Evolutionary conservation across 2,113 vertebrate species (phyloP).

Genomic region (Corythaixoides concolor): DNA sequence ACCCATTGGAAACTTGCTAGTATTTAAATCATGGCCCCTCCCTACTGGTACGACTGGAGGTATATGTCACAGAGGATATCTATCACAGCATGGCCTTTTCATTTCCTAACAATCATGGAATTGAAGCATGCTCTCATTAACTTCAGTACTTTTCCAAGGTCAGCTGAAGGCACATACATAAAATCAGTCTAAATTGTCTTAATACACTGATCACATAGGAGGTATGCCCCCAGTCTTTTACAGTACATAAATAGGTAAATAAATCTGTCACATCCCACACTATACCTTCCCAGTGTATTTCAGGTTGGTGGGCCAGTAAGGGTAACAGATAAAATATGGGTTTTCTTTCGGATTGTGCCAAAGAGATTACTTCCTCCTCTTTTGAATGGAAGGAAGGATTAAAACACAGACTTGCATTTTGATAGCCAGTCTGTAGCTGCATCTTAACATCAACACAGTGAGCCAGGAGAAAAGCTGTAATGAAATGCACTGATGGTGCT

Average conservation of each 20-base stretch:
- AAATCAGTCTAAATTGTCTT: conserved; percentile 17
- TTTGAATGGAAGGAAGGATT: conserved; percentile 12
- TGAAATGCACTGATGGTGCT: conserved; percentile 48
- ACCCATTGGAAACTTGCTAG: neutral
- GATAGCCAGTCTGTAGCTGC: conserved; percentile 28
- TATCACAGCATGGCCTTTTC: conserved; percentile 47
- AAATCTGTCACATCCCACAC: neutral
- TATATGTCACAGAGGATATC: conserved; percentile 3
- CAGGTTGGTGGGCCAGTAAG: neutral
- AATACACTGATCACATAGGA: neutral
- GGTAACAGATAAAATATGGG: neutral
- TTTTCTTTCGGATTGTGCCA: neutral
- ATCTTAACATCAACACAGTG: conserved; percentile 32
- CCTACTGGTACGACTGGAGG: conserved; percentile 40
- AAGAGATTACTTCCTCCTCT: neutral
- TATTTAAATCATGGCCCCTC: conserved; percentile 51
- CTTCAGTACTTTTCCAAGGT: conserved; percentile 31
- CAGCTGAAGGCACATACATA: neutral
- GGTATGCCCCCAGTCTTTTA: neutral
- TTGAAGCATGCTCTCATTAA: conserved; percentile 34
- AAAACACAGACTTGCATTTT: conserved; percentile 14
- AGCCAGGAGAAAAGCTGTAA: conserved; percentile 42
- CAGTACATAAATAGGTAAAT: conserved; percentile 16
- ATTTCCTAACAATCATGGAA: conserved; percentile 11
- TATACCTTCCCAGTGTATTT: neutral